Evolutionary conservation across 2,888 invertebrate species (phyloP), one percentile per base, ranked within the genome.

Genomic region (Argyresthia goedartella): DNA sequence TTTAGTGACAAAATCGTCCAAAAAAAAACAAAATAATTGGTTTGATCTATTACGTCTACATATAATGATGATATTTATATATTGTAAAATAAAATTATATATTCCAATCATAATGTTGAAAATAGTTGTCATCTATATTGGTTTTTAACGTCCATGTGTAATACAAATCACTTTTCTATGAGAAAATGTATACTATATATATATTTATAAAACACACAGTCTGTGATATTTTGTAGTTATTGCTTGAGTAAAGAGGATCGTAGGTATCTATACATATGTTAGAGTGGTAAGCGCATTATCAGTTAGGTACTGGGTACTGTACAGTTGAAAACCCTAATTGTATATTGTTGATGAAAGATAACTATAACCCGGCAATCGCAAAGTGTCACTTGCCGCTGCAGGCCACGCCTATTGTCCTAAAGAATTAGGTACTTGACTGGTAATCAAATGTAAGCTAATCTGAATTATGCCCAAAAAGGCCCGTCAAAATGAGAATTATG

Each of bases 211-310:
- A 85, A 85, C 76, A 85, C 79, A 80, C 81, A 76, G 85, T 85
- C 86, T 86, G 86, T 86, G 86, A 86, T 86, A 86, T 86, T 85
- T 86, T 85, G 84, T 86, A 85, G 81, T 84, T 82, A 79, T 80
- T 81, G 81, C 82, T 84, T 86, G 85, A 73, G 73, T 78, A 80
- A 80, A 78, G 69, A 74, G 73, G 76, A 76, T 67, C 25, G 25
- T 25, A n/a, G n/a, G n/a, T n/a, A 71, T 75, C 74, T 80, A 80
- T 79, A 77, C 81, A 50, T 50, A 54, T 50, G 54, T 77, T 82
- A 85, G 82, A 73, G 66, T 76, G 67, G 67, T 78, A 82, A 81
- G 81, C 71, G 75, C 69, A 73, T 79, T 81, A 80, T 77, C 72
- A 76, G 74, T 82, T 82, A 82, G 81, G 68, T 74, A 74, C 65